Conservation (phyloP, 53 echinoderm and acorn worm genomes). For the Zoroaster sp. region DNA sequence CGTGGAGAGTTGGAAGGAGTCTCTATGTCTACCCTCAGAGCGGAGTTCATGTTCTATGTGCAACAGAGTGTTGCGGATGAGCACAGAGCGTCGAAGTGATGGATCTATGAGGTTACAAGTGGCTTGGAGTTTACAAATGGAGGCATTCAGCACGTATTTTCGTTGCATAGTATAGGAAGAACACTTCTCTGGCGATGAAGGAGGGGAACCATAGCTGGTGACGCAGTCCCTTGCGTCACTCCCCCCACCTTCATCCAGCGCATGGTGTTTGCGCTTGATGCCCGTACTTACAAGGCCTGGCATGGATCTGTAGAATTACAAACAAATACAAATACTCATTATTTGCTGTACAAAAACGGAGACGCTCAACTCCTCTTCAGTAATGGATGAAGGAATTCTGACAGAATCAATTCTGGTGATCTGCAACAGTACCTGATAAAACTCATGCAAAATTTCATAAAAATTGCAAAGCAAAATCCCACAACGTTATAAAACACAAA, state of each 20-base stretch:
- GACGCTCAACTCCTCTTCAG: too few species aligned
- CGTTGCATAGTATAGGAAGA: slow-evolving; percentile 84
- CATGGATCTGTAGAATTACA: slow-evolving; percentile 69
- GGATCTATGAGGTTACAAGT: slow-evolving; percentile 82
- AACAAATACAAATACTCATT: too few species aligned
- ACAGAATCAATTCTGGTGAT: too few species aligned
- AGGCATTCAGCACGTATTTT: slow-evolving; percentile 85
- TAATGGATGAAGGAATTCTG: too few species aligned
- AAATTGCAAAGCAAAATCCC: too few species aligned
- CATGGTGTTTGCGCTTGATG: slow-evolving; percentile 84
- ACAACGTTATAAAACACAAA: too few species aligned
- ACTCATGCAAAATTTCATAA: too few species aligned
- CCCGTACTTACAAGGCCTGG: slow-evolving; percentile 83
- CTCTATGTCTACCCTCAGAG: slow-evolving; percentile 79
- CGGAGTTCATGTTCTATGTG: slow-evolving; percentile 85
- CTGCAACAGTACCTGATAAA: too few species aligned
- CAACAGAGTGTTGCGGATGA: slow-evolving; percentile 93
- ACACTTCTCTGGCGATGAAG: slow-evolving; percentile 48
- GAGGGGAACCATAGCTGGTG: slow-evolving; percentile 24
- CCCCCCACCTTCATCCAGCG: slow-evolving; percentile 72
- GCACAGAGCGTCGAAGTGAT: slow-evolving; percentile 83
- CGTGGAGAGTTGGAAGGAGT: slow-evolving; percentile 72
- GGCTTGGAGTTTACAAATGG: slow-evolving; percentile 85
- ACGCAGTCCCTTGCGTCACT: slow-evolving; percentile 47
- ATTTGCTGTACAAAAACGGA: too few species aligned